Conservation (phyloP, 2,113 vertebrate species). For the Setophaga petechia region DNA sequence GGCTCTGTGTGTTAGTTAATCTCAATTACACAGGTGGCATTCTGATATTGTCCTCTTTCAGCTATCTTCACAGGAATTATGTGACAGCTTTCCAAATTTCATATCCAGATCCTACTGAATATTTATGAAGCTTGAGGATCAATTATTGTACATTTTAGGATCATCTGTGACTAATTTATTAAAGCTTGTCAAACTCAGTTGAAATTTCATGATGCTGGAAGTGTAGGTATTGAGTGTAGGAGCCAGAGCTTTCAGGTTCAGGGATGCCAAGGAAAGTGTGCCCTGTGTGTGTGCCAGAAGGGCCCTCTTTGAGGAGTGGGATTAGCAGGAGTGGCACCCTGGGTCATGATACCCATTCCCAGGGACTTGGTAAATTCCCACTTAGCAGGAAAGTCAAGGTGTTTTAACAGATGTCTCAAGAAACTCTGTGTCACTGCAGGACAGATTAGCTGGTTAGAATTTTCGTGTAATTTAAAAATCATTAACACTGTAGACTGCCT, state of each 20-base stretch:
- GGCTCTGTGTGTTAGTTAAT: not conserved
- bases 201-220: not conserved
- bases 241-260: not conserved
- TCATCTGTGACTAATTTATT: not conserved
- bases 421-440: not conserved
- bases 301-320: not conserved
- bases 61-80: not conserved
- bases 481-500: not conserved
- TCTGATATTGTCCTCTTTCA: not conserved
- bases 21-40: not conserved
- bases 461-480: not conserved
- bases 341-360: not conserved
- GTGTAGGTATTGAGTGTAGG: not conserved
- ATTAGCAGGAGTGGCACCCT: not conserved
- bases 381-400: not conserved
- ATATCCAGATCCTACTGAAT: not conserved
- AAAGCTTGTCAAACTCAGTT: not conserved
- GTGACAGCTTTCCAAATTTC: not conserved
- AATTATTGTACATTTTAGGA: not conserved
- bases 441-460: not conserved
- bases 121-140: not conserved
- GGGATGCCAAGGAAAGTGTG: not conserved
- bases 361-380: not conserved
- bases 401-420: not conserved
- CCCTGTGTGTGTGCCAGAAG: not conserved